Evolutionary conservation across 1,140 invertebrate species (phyloP).

Genomic region (Protaetia brevitarsis): DNA sequence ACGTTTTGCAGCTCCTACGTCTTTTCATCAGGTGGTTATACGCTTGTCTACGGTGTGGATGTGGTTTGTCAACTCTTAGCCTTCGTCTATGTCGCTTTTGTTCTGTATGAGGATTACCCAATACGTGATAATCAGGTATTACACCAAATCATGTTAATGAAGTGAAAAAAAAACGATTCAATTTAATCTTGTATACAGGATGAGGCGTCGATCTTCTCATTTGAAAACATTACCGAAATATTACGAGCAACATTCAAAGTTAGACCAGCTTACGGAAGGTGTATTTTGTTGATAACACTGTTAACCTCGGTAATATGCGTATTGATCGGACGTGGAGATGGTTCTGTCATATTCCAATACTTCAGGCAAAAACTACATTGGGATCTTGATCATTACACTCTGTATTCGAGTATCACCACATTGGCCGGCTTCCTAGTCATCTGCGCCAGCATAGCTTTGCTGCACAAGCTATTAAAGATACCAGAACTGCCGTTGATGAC

Average conservation of each 20-base stretch:
- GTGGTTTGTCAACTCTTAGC: constrained; percentile 39
- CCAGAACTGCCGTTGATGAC: constrained; percentile 50
- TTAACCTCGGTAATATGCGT: constrained; percentile 41
- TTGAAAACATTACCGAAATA: constrained; percentile 58
- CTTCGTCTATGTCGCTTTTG: constrained; percentile 45
- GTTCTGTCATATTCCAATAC: constrained; percentile 60
- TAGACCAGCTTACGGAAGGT: constrained; percentile 57
- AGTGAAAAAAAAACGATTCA: too few species aligned
- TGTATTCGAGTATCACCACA: constrained; percentile 52
- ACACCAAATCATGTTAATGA: constrained; percentile 41
- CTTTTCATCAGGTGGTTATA: constrained; percentile 51
- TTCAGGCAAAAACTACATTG: constrained; percentile 64
- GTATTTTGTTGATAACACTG: constrained; percentile 55
- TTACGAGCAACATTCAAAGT: constrained; percentile 57
- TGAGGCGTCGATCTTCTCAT: constrained; percentile 53
- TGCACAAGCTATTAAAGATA: constrained; percentile 52
- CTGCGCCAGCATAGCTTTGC: constrained; percentile 51
- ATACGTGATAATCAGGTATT: constrained; percentile 21
- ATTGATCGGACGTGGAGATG: constrained; percentile 55
- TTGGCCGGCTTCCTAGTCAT: constrained; percentile 54
- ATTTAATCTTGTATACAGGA: too few species aligned
- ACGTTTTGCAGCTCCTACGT: constrained; percentile 56
- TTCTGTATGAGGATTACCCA: constrained; percentile 46
- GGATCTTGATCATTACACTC: constrained; percentile 60
- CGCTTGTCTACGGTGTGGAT: constrained; percentile 46